Evolutionary conservation across 2,797 vertebrate species (phyloP).

Genomic region (Gadopsis bispinosus): DNA sequence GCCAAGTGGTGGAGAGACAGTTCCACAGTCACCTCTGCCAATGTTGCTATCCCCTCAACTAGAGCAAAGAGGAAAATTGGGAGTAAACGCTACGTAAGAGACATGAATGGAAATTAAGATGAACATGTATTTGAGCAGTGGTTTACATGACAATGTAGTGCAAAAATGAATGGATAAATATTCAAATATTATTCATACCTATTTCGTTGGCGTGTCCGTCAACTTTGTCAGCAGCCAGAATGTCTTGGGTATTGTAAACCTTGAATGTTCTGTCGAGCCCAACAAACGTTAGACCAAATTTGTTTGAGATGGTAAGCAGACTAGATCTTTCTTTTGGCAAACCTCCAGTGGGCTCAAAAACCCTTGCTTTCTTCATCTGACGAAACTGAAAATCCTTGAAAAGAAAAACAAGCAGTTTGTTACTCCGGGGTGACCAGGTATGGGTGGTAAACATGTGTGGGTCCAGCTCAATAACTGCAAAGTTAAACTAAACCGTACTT

Average conservation of each 20-base stretch:
- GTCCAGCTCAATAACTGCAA: not conserved
- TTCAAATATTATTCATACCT: conserved; percentile 75
- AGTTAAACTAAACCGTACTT: not conserved
- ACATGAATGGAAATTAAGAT: not conserved
- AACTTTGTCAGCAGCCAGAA: conserved; percentile 86
- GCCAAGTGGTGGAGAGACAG: conserved; percentile 90
- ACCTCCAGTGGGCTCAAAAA: conserved; percentile 88
- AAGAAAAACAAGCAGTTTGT: conserved; percentile 4
- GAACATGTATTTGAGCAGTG: not conserved
- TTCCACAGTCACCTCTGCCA: conserved; percentile 85
- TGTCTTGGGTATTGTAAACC: conserved; percentile 87
- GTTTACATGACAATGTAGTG: not conserved
- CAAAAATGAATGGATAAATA: not conserved
- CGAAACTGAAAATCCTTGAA: conserved; percentile 95
- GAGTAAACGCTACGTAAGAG: not conserved
- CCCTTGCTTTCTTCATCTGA: conserved; percentile 93
- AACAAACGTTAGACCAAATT: conserved; percentile 91
- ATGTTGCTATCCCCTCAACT: conserved; percentile 76
- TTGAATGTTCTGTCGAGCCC: conserved; percentile 88
- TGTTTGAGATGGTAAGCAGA: conserved; percentile 92
- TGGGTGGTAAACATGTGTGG: not conserved
- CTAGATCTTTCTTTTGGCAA: conserved; percentile 91
- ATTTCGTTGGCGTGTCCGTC: conserved; percentile 92
- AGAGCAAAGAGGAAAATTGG: not conserved
- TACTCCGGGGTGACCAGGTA: not conserved